Evolutionary conservation across 2,113 vertebrate species (phyloP).

Genomic region (Nyctibius bracteatus): DNA sequence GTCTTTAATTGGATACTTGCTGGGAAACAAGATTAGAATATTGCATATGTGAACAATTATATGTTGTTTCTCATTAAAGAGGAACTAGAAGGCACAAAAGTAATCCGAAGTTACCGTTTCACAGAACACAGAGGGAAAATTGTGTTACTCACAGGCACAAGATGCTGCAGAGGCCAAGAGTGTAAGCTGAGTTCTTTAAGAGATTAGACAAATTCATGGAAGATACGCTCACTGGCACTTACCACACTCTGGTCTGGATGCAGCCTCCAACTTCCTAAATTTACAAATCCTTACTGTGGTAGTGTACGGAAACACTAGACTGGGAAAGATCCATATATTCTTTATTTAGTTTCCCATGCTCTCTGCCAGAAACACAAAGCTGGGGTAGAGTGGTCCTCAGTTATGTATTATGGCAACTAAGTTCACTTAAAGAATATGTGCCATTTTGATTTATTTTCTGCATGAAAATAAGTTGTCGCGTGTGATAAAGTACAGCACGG

Average conservation of each 20-base stretch:
- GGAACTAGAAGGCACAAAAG: neutral
- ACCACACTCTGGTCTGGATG: neutral
- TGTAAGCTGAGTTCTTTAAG: accelerated
- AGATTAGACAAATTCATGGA: neutral
- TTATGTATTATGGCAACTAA: neutral
- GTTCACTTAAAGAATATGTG: neutral
- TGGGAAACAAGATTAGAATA: neutral
- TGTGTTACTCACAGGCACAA: neutral
- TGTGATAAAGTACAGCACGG: neutral
- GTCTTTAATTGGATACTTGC: neutral
- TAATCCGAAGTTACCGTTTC: neutral
- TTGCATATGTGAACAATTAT: neutral
- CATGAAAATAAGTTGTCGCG: accelerated
- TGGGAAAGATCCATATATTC: neutral
- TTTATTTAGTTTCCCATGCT: neutral
- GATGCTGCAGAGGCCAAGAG: neutral
- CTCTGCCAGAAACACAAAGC: neutral
- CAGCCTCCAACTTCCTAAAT: neutral
- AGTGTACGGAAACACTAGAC: neutral
- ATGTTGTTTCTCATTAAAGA: neutral
- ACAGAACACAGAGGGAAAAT: neutral
- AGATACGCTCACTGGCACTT: neutral
- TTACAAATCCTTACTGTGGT: neutral
- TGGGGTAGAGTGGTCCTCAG: neutral
- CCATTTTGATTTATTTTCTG: neutral